Base-by-base conservation (phyloP, 2,888 invertebrate species). In the Drosophila neonasuta region DNA sequence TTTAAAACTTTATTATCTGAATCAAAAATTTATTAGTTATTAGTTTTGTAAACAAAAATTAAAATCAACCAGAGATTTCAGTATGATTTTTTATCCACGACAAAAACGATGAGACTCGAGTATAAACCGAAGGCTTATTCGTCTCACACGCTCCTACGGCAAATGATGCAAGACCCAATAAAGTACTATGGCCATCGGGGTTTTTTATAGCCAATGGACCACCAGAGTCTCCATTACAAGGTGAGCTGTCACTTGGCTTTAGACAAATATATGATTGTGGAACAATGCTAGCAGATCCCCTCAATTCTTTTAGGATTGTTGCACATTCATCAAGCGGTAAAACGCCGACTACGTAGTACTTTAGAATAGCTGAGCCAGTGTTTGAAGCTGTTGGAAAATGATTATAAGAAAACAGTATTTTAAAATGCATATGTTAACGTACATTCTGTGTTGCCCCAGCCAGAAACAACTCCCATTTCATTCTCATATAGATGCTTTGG, bases 211-310 rank as follows among this genome's bases (percentile, higher is more conserved):
- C 36, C 13, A 68, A 36, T 6, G 68, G 61, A 3, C 67, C 68
- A 7, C 67, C 68, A n/a, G 61, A 67, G 20, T 68, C 68, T 2
- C 46, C 61, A 0, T 0, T 0, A 34, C 66, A 66, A 3, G 41
- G 3, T 1, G 6, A 1, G 0, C 44, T 51, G 1, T 17, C 10
- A 29, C 13, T 36, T 13, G 58, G 54, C 0, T 13, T 59, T 1
- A 46, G 3, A 17, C 68, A 68, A n/a, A 66, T 50, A 7, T 0
- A 45, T 7, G 68, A 66, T 17, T 39, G 7, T 24, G 56, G n/a
- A 56, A 17, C 0, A 0, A 1, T 1, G 1, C 10, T 0, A n/a
- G 36, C 0, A 29, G 36, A 6, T 24, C 24, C 24, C 24, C 0
- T 1, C 0, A 34, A 11, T 10, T 7, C 17, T 15, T 8, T 30